These are phyloP conservation scores for Drosophila neocordata DNA, from an alignment of 1,140 invertebrate genomes.

Conservation along the genomic window DNA sequence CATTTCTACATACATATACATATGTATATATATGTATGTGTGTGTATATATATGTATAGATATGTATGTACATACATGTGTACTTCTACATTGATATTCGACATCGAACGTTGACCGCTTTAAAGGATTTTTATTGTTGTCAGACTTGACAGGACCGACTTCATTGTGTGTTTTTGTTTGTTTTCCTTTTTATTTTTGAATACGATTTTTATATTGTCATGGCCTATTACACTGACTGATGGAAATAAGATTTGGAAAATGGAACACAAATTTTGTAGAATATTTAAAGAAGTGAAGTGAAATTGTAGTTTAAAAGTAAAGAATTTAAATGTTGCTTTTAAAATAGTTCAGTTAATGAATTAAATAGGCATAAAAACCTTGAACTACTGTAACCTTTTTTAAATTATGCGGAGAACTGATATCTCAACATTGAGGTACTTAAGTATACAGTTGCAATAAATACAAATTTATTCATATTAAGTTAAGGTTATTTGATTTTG, in stretches of 20 bases:
- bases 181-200: conserved; percentile 9
- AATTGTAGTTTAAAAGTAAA: neutral
- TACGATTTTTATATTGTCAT: conserved; percentile 19
- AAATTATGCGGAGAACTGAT: too few relatives aligned
- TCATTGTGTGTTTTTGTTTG: conserved; percentile 15
- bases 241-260: neutral
- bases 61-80: conserved; percentile 1
- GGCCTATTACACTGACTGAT: conserved; percentile 6
- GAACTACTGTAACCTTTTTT: neutral
- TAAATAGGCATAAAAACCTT: too few relatives aligned
- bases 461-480: too few relatives aligned
- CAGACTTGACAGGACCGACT: conserved; percentile 41
- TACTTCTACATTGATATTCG: conserved; percentile 6
- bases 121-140: conserved; percentile 47
- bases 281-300: neutral
- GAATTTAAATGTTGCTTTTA: neutral
- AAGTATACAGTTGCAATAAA: too few relatives aligned
- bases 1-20: conserved; percentile 7
- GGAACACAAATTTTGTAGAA: neutral
- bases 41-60: conserved; percentile 5
- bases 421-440: too few relatives aligned
- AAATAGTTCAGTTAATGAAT: neutral
- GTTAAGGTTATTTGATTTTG: too few relatives aligned
- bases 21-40: neutral
- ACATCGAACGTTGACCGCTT: conserved; percentile 46